Base-by-base conservation (phyloP, 2,113 vertebrate species). In the Melanotaenia duboulayi region DNA sequence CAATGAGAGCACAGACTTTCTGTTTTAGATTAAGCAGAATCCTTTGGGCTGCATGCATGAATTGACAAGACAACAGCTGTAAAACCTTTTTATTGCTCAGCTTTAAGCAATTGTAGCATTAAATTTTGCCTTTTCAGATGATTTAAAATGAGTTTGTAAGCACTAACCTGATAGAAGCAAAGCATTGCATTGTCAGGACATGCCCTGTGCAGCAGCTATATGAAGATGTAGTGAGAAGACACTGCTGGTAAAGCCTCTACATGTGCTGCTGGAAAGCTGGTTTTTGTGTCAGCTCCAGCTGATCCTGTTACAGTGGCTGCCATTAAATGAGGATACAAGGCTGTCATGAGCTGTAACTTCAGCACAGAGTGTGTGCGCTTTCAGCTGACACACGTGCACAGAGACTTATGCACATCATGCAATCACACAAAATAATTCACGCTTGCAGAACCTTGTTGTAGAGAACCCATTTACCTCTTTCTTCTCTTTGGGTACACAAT, bases 291-390 rank as follows among this genome's bases (percentile, higher is more conserved):
- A 69, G 66, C 54, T 46, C 54, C 10, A 0, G 39, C 54, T 63
- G 66, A 75, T 74, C 70, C 20, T 59, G 70, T 81, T 83, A 71
- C 69, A 57, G 32, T 46, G 35, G 48, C 66, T 64, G 70, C 66
- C 44, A 35, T 78, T 62, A 68, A 19, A 68, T 13, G 49, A 78
- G 70, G 59, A 51, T 32, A 51, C 12, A 28, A 56, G 64, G n/a
- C 70, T 22, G 74, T 69, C 59, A 55, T 66, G 22, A 22, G 48
- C 56, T 64, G 46, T 61, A 65, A 74, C 60, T 46, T 74, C 57
- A 19, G 35, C 52, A 32, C 3, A 1, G 28, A 35, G 28, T 44
- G 10, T 54, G 9, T 17, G 67, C 63, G 73, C 20, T 7, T 37
- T 66, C 24, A 71, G 42, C n/a, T 17, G 28, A 72, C 23, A 60